Base-by-base conservation (phyloP, 2,888 invertebrate species). In the Acronicta leporina region DNA sequence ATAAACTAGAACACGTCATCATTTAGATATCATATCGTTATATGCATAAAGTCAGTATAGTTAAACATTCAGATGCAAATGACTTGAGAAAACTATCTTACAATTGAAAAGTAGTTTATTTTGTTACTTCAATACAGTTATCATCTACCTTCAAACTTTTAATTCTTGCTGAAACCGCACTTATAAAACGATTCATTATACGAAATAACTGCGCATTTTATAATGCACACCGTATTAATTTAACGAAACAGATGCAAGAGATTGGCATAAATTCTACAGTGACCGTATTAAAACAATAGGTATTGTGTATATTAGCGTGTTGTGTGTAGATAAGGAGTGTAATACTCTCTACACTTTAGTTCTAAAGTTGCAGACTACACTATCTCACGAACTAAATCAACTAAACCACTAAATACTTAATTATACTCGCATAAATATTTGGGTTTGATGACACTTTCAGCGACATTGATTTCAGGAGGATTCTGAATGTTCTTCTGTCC, bases 311-410 rank as follows among this genome's bases (percentile, higher is more conserved):
- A 59, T 73, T 75, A 72, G 76, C 70, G 79, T 73, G 78, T 33
- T 55, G 42, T 56, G 43, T 47, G 46, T 11, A 67, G 76, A 78
- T 78, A 76, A 78, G 67, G 35, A 25, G 44, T 54, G 25, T 43
- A 58, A 43, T 38, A 38, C n/a, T 38, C 42, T 45, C 40, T 42
- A 57, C 25, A 61, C 43, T 38, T 38, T 20, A 54, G 40, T 49
- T 54, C 43, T 53, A 44, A 45, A 68, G 49, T 61, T 62, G 60
- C 61, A 73, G 68, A 73, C 74, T n/a, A 25, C 16, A 60, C 47
- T 76, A 77, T 77, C 77, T 69, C 77, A 77, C 77, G 80, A 77
- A 79, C 47, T 25, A 47, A 63, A 76, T 69, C 77, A 64, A 50
- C 61, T 60, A 40, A 25, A 7, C 45, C 55, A 62, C 50, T 62